Evolutionary conservation across 2,888 invertebrate genomes (phyloP).

Genomic region (Julus scandinavius): DNA sequence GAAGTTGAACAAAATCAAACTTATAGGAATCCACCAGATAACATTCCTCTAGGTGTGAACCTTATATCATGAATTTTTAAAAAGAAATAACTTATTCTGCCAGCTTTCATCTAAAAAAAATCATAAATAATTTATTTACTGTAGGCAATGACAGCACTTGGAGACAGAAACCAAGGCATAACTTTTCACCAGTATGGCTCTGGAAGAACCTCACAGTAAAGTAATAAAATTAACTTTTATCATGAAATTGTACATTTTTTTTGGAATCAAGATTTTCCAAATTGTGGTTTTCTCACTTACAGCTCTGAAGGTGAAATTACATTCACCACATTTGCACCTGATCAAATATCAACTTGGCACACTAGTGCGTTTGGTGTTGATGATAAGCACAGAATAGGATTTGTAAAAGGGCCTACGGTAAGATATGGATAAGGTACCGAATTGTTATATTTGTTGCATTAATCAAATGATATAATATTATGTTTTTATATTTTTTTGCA

Average conservation of each 20-base stretch:
- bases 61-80: too few species aligned
- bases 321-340: conserved; percentile 13
- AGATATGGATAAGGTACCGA: not conserved
- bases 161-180: not conserved
- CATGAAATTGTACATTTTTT: not conserved
- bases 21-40: not conserved
- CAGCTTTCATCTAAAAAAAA: not conserved
- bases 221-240: not conserved
- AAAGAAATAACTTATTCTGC: conserved; percentile 1
- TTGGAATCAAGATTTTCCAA: not conserved
- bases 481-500: not conserved
- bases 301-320: conserved; percentile 27
- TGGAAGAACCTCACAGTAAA: conserved; percentile 28
- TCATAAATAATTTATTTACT: not conserved
- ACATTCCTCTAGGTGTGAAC: not conserved
- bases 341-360: conserved; percentile 46
- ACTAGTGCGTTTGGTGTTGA: conserved; percentile 41
- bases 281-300: too few species aligned
- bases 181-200: conserved; percentile 46
- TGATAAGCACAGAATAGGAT: conserved; percentile 12
- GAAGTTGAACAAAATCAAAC: conserved; percentile 18
- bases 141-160: not conserved
- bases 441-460: not conserved
- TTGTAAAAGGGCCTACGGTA: conserved; percentile 24
- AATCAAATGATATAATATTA: not conserved